Conservation (phyloP, 2,888 invertebrate species). For the Aleiodes alternator region DNA sequence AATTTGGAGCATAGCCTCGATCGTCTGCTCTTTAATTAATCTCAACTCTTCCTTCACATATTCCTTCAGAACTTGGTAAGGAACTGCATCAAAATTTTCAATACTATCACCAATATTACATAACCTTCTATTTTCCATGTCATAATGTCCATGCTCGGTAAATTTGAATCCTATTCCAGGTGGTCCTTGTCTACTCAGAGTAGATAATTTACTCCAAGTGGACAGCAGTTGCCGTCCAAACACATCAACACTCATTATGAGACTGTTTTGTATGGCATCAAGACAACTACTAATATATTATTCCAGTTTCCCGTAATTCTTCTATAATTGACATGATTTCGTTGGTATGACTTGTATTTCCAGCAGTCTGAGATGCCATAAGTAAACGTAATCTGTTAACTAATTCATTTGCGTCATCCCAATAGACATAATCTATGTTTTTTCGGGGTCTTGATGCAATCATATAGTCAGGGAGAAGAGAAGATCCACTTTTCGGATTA, state of each 20-base stretch:
- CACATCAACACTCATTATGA: constrained; percentile 36
- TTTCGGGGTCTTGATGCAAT: background rate
- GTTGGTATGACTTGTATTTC: constrained; percentile 8
- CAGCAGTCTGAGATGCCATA: background rate
- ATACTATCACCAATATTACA: constrained; percentile 41
- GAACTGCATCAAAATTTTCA: constrained; percentile 34
- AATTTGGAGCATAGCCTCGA: too few relatives aligned
- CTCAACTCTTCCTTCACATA: too few relatives aligned
- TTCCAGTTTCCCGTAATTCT: too few relatives aligned
- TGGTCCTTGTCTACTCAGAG: constrained; percentile 19
- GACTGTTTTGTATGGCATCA: background rate
- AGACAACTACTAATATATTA: too few relatives aligned
- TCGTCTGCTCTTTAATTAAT: too few relatives aligned
- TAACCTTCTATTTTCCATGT: constrained; percentile 43
- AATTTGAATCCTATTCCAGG: constrained; percentile 38
- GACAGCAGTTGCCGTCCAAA: constrained; percentile 35
- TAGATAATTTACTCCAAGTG: background rate
- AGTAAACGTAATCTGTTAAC: constrained; percentile 7
- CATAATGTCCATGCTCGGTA: constrained; percentile 41
- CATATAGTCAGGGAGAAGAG: too few relatives aligned
- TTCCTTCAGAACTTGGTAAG: background rate
- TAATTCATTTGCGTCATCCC: constrained; percentile 3
- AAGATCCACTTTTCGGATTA: too few relatives aligned
- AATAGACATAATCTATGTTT: constrained; percentile 1
- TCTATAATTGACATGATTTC: constrained; percentile 12